These are phyloP conservation scores for Molorchus minor DNA, from an alignment of 2,888 invertebrate species.

Conservation along the genomic window DNA sequence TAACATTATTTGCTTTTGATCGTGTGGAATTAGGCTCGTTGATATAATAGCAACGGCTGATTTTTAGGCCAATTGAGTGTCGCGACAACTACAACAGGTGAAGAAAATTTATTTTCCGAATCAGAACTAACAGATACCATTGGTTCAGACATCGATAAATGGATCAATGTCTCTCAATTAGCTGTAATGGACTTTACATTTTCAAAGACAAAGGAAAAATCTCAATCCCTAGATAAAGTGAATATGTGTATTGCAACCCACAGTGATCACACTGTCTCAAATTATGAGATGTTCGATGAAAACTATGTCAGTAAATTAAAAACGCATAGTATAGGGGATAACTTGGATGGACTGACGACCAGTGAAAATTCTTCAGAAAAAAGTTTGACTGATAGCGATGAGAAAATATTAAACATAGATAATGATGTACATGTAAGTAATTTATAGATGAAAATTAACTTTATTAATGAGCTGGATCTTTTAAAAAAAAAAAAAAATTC, in stretches of 20 bases:
- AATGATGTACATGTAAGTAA: slow-evolving; percentile 33
- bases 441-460: too few species aligned
- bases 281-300: slow-evolving; percentile 31
- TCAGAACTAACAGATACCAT: slow-evolving; percentile 57
- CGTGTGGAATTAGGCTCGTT: background rate
- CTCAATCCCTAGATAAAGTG: slow-evolving; percentile 41
- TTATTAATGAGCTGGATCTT: too few species aligned
- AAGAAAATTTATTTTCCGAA: slow-evolving; percentile 59
- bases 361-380: slow-evolving; percentile 59
- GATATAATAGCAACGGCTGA: too few species aligned
- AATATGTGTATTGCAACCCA: slow-evolving; percentile 20
- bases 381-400: slow-evolving; percentile 47
- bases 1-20: background rate
- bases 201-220: slow-evolving; percentile 44
- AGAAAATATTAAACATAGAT: slow-evolving; percentile 30
- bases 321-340: slow-evolving; percentile 50
- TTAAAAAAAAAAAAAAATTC: too few species aligned
- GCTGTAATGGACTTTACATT: slow-evolving; percentile 52
- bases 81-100: slow-evolving; percentile 57
- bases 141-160: slow-evolving; percentile 59
- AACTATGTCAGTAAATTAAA: slow-evolving; percentile 45
- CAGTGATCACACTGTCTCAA: slow-evolving; percentile 20
- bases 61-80: slow-evolving; percentile 63
- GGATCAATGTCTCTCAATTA: slow-evolving; percentile 60
- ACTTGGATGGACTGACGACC: slow-evolving; percentile 49